Evolutionary conservation across 1,140 invertebrate species (phyloP), one percentile per base, ranked within the genome.

Genomic region (Hyles vespertilio): DNA sequence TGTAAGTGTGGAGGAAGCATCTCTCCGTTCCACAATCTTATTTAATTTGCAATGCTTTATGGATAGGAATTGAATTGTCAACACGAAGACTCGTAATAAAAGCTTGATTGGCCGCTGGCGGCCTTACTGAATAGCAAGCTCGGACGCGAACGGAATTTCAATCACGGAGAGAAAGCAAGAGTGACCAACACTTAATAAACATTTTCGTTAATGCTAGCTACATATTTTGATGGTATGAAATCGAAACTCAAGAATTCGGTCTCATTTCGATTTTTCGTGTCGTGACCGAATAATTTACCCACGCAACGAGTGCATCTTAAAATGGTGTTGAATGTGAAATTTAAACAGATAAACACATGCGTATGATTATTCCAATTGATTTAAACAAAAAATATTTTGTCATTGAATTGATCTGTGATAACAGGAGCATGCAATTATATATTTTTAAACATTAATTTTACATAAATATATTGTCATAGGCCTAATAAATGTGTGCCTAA

Each of bases 151-250:
- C 48, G 63, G 70, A 77, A 74, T 78, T 75, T 67, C 69, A 73
- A 77, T 70, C 51, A 67, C 33, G 53, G 64, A 56, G 69, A 69
- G 69, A 82, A 82, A 81, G 78, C 68, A 65, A 79, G 67, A 76
- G 74, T 83, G 63, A 63, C 59, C 22, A 22, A 22, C 22, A 22
- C 60, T 61, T 71, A 72, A 73, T 63, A 69, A 70, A 64, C 7
- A 63, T 52, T 55, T 67, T 65, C 65, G 59, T 58, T 67, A 67
- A 57, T 49, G 53, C 46, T 61, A 56, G 51, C 61, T 54, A 58
- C 53, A 32, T 56, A 59, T 56, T 44, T 36, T 59, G 56, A 64
- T 45, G 22, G 52, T 45, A 65, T 40, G 58, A 65, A 58, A 65
- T 61, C 58, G 51, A 65, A 65, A 65, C 57, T 47, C 47, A 49